Base-by-base conservation (phyloP, 23 tunicate genomes). In the Halocynthia roretzi region DNA sequence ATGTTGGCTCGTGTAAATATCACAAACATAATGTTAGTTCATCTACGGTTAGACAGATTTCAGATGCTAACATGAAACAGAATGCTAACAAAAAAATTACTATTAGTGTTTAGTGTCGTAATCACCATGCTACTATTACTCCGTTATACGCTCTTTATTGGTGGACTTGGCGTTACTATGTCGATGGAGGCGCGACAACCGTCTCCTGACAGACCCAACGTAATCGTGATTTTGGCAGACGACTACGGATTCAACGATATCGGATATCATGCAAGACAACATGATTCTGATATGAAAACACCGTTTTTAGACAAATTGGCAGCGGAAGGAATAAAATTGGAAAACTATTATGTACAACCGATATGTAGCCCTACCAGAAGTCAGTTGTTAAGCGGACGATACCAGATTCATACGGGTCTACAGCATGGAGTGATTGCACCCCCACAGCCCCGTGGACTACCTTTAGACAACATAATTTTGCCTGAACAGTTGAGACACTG, bases 351-450 rank as follows among this genome's bases (percentile, higher is more conserved):
- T 57, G 87, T 92, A 15, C 91, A 92, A 58, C 98, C 98, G 50
- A 82, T 92, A 22, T 92, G 98, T 55, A 83, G 92, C 7, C 97
- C 97, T 8, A 80, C 98, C 14, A 75, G 98, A 71, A 82, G 87
- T 61, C 83, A 80, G 44, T 76, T 92, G 50, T 62, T 92, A 81
- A 82, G 87, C 54, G 92, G 98, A 31, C 57, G 98, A 58, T 92
- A 92, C 67, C 98, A 86, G 74, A 92, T 92, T 21, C 98, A 92
- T 70, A 92, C 98, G 8, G 98, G 98, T 7, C 68, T 92, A 53
- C 98, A 87, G 57, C 94, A 87, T 77, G 70, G 72, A 54, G 80
- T 83, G 14, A 87, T 87, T 40, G 54, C 81, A 40, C 84, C 94
- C 54, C 77, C 48, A 49, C 87, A 87, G 56, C 87, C 80, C 22